Evolutionary conservation across 2,797 vertebrate genomes (phyloP).

Genomic region (Arvicola amphibius): DNA sequence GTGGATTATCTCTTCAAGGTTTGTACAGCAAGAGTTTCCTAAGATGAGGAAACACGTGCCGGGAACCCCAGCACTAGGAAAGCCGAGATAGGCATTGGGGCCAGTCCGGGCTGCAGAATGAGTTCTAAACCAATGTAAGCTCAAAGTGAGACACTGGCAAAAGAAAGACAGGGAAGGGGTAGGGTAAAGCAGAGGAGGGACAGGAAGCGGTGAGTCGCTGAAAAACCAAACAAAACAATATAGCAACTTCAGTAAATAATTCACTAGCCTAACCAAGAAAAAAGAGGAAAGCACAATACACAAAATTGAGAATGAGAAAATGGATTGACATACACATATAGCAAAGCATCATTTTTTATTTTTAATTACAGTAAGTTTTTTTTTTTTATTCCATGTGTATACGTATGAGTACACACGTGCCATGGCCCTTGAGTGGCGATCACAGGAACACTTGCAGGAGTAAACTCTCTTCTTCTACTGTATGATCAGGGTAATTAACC

Average conservation of each 20-base stretch:
- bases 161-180: background rate
- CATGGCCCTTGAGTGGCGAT: background rate
- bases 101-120: background rate
- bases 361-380: background rate
- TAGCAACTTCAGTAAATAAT: constrained; percentile 2
- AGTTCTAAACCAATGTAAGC: background rate
- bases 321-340: background rate
- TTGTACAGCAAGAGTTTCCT: background rate
- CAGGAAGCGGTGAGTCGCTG: too few relatives aligned
- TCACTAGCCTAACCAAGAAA: background rate
- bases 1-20: background rate
- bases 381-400: background rate
- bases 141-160: background rate
- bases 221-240: background rate
- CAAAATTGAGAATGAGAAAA: background rate
- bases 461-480: background rate
- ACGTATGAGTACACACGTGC: background rate
- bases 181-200: too few relatives aligned
- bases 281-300: background rate
- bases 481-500: background rate
- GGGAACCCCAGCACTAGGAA: background rate
- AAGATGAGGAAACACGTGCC: background rate
- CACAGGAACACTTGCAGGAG: background rate
- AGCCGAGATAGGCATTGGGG: background rate
- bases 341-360: background rate